phyloP scores from a whole-genome alignment of 2,888 invertebrate species.

The Sminthurides aquaticus region DNA sequence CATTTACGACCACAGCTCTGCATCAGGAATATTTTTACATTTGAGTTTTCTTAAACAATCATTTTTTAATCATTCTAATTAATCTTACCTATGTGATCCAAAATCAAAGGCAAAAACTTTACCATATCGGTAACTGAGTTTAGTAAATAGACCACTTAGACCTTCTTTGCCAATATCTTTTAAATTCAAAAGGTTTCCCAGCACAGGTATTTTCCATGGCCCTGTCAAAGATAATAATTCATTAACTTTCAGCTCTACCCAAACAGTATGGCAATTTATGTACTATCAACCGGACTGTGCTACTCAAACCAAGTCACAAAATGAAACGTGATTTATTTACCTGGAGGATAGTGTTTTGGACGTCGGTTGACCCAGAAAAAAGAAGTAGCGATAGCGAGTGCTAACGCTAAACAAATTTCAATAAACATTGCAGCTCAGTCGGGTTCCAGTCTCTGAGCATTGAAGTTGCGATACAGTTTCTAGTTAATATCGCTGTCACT shows the following conservation, averaged over 20 bases:
- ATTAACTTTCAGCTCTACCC: no score
- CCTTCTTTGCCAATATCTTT: neutral
- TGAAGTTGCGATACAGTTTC: no score
- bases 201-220: constrained; percentile 3
- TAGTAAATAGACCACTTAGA: neutral
- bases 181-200: neutral
- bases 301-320: neutral
- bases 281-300: neutral
- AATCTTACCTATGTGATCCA: neutral
- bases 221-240: constrained; percentile 6
- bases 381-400: neutral
- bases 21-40: neutral
- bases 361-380: constrained; percentile 1
- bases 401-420: neutral
- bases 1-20: constrained; percentile 20
- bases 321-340: neutral
- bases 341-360: constrained; percentile 9
- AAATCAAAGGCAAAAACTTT: constrained; percentile 11
- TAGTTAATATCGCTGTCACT: no score
- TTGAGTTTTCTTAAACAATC: neutral
- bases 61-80: neutral
- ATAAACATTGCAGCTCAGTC: neutral
- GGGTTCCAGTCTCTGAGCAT: no score
- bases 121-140: constrained; percentile 9
- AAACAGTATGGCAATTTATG: no score